Evolutionary conservation across 2,888 invertebrate genomes (phyloP).

Genomic region (Unio pictorum): DNA sequence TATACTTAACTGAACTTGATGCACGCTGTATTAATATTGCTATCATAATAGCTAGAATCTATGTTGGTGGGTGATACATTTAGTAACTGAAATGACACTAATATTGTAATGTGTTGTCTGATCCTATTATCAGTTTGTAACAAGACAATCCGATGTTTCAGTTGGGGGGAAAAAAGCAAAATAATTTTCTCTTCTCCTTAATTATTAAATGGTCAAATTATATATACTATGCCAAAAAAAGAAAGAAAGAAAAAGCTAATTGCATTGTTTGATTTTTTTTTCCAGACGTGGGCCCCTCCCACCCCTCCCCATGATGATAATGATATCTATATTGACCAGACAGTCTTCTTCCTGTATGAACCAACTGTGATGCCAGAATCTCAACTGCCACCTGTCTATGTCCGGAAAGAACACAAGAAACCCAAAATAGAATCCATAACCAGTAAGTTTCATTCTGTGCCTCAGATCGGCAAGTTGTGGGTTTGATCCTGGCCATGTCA

Average conservation of each 20-base stretch:
- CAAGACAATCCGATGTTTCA: too few species aligned
- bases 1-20: too few species aligned
- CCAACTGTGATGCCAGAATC: conserved; percentile 81
- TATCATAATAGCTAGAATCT: too few species aligned
- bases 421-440: conserved; percentile 78
- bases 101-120: too few species aligned
- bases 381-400: conserved; percentile 84
- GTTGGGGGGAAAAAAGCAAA: not conserved
- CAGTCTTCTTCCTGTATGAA: conserved; percentile 89
- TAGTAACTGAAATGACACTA: too few species aligned
- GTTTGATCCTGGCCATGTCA: too few species aligned
- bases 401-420: conserved; percentile 83
- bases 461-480: not conserved
- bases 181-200: too few species aligned
- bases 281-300: conserved; percentile 95
- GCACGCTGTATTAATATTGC: too few species aligned
- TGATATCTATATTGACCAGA: conserved; percentile 91
- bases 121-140: too few species aligned
- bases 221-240: too few species aligned
- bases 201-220: too few species aligned
- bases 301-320: conserved; percentile 95
- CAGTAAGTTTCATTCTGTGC: conserved; percentile 43
- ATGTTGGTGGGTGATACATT: too few species aligned
- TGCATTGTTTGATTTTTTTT: not conserved
- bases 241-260: not conserved